Evolutionary conservation across 2,797 vertebrate genomes (phyloP).

Genomic region (Gymnothorax javanicus): DNA sequence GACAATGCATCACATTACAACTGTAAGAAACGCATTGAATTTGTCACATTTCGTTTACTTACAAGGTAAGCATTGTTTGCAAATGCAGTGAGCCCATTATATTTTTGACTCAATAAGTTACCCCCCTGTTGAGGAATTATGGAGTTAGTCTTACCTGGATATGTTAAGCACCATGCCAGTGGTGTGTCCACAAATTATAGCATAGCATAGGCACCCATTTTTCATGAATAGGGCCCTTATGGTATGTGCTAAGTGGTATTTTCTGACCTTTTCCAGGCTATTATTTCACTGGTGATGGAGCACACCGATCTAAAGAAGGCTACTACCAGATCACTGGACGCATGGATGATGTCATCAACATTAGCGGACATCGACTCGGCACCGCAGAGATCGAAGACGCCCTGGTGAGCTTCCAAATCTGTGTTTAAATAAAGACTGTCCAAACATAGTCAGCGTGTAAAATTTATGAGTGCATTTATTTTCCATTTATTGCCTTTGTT

Average conservation of each 20-base stretch:
- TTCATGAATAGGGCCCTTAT: neutral
- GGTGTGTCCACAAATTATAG: neutral
- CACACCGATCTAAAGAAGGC: conserved; percentile 79
- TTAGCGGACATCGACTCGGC: conserved; percentile 91
- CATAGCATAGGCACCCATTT: neutral
- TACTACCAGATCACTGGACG: conserved; percentile 94
- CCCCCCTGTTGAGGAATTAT: neutral
- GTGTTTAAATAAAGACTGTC: neutral
- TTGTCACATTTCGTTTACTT: neutral
- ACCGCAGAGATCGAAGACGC: conserved; percentile 93
- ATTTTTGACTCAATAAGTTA: neutral
- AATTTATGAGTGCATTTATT: neutral
- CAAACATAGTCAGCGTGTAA: neutral
- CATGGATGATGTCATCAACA: conserved; percentile 94
- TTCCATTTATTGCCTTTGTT: neutral
- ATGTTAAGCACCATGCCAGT: neutral
- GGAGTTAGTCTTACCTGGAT: neutral
- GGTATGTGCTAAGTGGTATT: neutral
- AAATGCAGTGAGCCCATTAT: neutral
- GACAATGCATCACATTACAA: neutral
- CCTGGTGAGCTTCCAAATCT: conserved; percentile 71
- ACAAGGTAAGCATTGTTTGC: neutral
- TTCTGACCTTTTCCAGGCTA: conserved; percentile 71
- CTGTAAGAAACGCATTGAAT: no score
- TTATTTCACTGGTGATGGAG: conserved; percentile 93